Conservation (phyloP, 2,888 invertebrate species). For the Dynastes tityus region DNA sequence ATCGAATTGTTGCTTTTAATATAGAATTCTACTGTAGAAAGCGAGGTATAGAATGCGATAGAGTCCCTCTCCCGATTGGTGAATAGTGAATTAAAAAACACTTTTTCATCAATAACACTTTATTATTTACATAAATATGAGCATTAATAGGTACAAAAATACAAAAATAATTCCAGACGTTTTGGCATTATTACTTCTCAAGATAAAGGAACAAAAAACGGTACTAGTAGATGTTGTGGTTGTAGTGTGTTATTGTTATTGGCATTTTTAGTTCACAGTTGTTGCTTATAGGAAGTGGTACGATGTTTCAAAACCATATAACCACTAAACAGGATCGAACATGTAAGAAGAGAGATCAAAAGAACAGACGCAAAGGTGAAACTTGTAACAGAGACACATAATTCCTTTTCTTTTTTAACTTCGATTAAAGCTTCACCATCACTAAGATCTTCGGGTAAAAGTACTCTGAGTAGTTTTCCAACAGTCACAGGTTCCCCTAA, state of each 20-base stretch:
- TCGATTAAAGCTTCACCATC: constrained; percentile 64
- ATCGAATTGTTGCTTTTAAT: too few relatives aligned
- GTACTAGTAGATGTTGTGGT: constrained; percentile 1
- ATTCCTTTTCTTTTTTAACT: constrained; percentile 68
- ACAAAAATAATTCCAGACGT: constrained; percentile 39
- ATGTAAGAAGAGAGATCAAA: constrained; percentile 75
- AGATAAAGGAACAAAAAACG: constrained; percentile 43
- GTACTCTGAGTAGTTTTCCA: constrained; percentile 78
- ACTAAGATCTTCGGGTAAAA: constrained; percentile 80
- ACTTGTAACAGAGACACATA: constrained; percentile 78
- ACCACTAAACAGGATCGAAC: constrained; percentile 73
- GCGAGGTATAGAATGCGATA: too few relatives aligned
- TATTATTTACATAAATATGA: constrained; percentile 48
- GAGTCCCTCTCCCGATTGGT: too few relatives aligned
- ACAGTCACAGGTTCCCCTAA: constrained; percentile 77
- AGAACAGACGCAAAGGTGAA: constrained; percentile 77
- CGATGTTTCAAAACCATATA: constrained; percentile 65
- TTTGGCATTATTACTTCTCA: constrained; percentile 27
- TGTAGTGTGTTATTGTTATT: constrained; percentile 17
- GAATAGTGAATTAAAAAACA: not conserved
- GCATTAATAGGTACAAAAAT: constrained; percentile 46
- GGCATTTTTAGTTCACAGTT: constrained; percentile 19
- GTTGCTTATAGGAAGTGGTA: constrained; percentile 26
- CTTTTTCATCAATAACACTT: not conserved
- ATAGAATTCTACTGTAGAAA: too few relatives aligned